phyloP scores from a whole-genome alignment of 2,113 vertebrate genomes.

The Okapia johnstoni region DNA sequence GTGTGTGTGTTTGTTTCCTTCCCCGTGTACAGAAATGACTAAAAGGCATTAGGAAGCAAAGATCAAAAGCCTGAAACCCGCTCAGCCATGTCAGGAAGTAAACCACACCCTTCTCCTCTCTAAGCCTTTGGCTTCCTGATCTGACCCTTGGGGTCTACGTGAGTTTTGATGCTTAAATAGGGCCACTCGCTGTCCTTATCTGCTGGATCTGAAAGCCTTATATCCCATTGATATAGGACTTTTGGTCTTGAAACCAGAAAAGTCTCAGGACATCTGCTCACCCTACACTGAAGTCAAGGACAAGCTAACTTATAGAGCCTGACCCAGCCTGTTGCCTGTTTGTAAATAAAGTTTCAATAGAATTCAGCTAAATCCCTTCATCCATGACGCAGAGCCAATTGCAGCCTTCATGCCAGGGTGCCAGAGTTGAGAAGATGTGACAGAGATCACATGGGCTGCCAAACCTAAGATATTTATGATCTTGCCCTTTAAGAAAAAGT shows the following conservation, averaged over 20 bases:
- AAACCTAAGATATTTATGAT: background rate
- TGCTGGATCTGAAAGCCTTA: background rate
- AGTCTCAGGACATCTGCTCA: too few relatives aligned
- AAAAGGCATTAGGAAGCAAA: background rate
- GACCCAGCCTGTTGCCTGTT: background rate
- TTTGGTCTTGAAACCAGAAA: background rate
- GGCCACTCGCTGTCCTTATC: background rate
- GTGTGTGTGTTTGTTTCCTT: background rate
- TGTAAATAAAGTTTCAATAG: background rate
- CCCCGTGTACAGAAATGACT: background rate
- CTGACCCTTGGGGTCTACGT: fast-evolving
- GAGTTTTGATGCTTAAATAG: too few relatives aligned
- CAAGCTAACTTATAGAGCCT: background rate
- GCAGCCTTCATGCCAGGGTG: fast-evolving
- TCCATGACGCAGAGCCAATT: fast-evolving
- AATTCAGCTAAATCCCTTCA: background rate
- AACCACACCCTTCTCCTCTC: background rate
- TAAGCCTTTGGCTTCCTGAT: background rate
- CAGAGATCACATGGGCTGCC: background rate
- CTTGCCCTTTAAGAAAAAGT: background rate
- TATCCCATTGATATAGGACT: background rate
- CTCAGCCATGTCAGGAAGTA: background rate
- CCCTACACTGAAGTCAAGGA: background rate
- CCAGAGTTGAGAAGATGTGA: background rate
- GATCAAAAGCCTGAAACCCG: background rate